Conservation (phyloP, 2,888 invertebrate genomes). For the Mesopsocus fuscifrons region DNA sequence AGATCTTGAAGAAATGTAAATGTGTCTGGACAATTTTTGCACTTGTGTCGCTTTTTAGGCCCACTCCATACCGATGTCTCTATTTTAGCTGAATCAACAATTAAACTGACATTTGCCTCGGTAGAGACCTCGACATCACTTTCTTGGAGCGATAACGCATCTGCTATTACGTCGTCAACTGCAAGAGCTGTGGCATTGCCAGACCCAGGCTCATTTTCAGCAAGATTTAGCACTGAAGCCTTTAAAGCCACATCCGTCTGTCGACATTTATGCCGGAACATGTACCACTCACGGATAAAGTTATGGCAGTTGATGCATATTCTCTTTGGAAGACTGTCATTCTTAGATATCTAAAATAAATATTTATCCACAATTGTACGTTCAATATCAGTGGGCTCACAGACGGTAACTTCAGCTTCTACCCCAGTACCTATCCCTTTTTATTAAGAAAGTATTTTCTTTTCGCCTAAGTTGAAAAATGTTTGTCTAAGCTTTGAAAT, state of each 20-base stretch:
- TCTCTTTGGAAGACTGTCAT: constrained; percentile 4
- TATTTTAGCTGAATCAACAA: no score
- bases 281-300: constrained; percentile 1
- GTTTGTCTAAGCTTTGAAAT: no score
- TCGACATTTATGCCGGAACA: constrained; percentile 3
- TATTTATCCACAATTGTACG: background rate
- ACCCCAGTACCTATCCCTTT: no score
- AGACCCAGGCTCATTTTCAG: background rate
- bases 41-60: background rate
- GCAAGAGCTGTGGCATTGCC: background rate
- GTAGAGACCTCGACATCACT: background rate
- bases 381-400: background rate
- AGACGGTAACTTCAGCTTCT: background rate
- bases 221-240: background rate
- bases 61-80: no score
- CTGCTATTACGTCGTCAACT: background rate
- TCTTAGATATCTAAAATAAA: constrained; percentile 5
- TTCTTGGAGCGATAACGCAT: no score
- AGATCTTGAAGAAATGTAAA: background rate
- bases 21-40: background rate
- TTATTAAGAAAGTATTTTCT: no score
- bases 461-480: no score
- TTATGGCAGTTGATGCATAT: background rate
- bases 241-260: background rate
- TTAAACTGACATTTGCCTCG: no score